Conservation (phyloP, 2,797 vertebrate species). For the Thripadectes ignobilis region DNA sequence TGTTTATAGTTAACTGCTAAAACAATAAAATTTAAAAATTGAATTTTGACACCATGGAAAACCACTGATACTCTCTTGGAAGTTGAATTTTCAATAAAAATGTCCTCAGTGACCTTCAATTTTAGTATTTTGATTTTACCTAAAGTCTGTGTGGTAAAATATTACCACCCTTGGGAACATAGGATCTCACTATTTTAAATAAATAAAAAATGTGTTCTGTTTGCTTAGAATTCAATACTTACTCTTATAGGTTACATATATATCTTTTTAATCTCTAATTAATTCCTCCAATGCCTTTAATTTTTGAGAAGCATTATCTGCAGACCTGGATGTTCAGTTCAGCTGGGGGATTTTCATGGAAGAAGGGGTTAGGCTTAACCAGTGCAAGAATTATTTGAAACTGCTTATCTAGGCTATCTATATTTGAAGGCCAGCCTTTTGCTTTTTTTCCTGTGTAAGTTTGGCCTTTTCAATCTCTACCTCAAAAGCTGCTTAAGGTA, state of each 20-base stretch:
- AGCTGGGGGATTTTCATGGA: background rate
- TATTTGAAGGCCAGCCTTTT: background rate
- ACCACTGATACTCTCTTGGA: background rate
- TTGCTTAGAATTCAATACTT: background rate
- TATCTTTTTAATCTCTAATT: constrained; percentile 11
- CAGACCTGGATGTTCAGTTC: background rate
- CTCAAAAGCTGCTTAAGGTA: background rate
- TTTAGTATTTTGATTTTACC: background rate
- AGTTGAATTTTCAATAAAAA: background rate
- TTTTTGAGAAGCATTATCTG: background rate
- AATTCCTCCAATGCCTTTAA: background rate
- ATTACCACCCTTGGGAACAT: background rate
- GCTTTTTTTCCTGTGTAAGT: background rate
- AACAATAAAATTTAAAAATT: background rate
- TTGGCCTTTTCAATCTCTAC: background rate
- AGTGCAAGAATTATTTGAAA: background rate
- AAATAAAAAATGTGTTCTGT: background rate
- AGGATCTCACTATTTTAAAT: constrained; percentile 1
- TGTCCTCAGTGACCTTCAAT: background rate
- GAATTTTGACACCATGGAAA: background rate
- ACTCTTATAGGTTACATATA: background rate
- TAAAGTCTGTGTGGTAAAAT: background rate
- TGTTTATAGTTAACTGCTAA: background rate
- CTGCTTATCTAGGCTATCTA: background rate
- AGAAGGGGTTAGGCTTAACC: background rate